Conservation (phyloP, 1,140 invertebrate species). For the Liolophura sinensis region DNA sequence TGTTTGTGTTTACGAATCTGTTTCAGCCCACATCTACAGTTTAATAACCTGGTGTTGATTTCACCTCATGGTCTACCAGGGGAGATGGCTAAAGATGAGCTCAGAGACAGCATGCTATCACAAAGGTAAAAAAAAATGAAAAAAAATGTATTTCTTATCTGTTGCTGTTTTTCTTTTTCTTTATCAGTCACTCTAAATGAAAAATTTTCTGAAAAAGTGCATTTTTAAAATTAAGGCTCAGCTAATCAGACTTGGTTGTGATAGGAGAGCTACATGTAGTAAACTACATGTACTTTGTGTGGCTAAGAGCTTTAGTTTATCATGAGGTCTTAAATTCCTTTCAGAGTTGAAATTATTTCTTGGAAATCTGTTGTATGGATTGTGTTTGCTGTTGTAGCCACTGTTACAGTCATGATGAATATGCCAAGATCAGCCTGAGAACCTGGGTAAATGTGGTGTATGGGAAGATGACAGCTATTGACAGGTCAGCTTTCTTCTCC, state of each 20-base stretch:
- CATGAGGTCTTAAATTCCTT: no score
- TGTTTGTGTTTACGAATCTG: slow-evolving; percentile 6
- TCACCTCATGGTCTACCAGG: slow-evolving; percentile 69
- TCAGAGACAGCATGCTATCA: slow-evolving; percentile 42
- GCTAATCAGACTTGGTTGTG: no score
- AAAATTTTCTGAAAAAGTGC: no score
- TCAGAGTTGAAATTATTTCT: no score
- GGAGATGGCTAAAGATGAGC: slow-evolving; percentile 50
- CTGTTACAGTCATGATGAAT: slow-evolving; percentile 48
- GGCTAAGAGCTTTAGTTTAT: no score
- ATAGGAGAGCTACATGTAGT: no score
- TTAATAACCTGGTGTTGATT: slow-evolving; percentile 63
- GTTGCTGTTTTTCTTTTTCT: no score
- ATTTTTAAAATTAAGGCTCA: no score
- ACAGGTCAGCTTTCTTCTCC: slow-evolving; percentile 31
- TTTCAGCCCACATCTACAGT: slow-evolving; percentile 56
- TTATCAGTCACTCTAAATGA: no score
- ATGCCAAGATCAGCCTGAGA: slow-evolving; percentile 47
- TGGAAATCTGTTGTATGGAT: no score
- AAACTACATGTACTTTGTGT: no score
- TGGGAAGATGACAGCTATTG: slow-evolving; percentile 56
- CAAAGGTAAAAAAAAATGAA: slow-evolving; percentile 22
- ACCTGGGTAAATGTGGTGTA: slow-evolving; percentile 57
- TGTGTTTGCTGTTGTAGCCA: slow-evolving; percentile 25
- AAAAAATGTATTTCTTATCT: no score